A percentile compares a stretch with the other conserved stretches of the same genome.
phyloP scores from a whole-genome alignment of 1,140 invertebrate genomes.

The Drosophila obscura region DNA sequence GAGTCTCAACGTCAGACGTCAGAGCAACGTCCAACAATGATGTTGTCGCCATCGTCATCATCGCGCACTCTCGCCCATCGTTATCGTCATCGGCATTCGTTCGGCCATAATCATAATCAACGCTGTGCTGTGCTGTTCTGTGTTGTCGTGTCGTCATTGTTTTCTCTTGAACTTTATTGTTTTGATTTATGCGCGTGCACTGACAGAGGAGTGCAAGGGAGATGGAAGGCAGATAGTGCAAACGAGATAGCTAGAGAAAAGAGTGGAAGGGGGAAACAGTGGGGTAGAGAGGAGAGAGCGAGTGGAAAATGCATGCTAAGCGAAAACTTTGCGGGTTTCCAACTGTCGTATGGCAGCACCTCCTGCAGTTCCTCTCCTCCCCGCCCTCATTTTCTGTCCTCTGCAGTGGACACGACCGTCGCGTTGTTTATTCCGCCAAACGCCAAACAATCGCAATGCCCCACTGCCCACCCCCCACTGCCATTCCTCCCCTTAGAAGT shows the following conservation, averaged over 20 bases:
- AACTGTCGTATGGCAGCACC: slow-evolving; percentile 26
- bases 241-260: slow-evolving; percentile 3
- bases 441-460: slow-evolving; percentile 72
- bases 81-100: slow-evolving; percentile 5
- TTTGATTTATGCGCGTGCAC: slow-evolving; percentile 77
- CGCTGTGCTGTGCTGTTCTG: not conserved
- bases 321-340: slow-evolving; percentile 75
- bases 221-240: not conserved
- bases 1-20: slow-evolving; percentile 27
- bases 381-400: slow-evolving; percentile 32
- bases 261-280: not conserved
- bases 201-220: slow-evolving; percentile 29
- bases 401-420: slow-evolving; percentile 68
- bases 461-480: slow-evolving; percentile 1
- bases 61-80: slow-evolving; percentile 6
- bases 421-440: slow-evolving; percentile 78
- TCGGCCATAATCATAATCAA: slow-evolving; percentile 40
- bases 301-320: slow-evolving; percentile 34
- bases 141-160: slow-evolving; percentile 57
- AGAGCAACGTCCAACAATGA: slow-evolving; percentile 17
- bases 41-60: slow-evolving; percentile 62
- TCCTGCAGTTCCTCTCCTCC: not conserved
- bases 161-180: slow-evolving; percentile 81
- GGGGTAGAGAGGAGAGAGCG: slow-evolving; percentile 8
- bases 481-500: no score